A percentile compares a stretch with the other conserved stretches of the same genome.
Evolutionary conservation across 1,140 invertebrate species (phyloP).

Genomic region (Psilanteris sp.): DNA sequence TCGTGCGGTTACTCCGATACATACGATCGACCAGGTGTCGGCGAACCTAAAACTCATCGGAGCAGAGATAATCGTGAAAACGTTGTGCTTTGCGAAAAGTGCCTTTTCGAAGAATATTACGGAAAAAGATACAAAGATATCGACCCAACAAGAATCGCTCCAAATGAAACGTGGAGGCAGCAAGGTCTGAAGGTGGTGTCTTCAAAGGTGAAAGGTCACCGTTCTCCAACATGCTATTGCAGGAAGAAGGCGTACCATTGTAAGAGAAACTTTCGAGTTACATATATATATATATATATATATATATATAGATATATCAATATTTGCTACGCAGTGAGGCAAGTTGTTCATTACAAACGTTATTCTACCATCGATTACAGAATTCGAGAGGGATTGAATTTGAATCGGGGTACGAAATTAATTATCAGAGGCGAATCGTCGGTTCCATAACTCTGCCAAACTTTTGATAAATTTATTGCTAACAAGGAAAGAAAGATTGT

Average conservation of each 20-base stretch:
- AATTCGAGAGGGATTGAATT: not conserved
- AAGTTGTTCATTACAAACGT: too few species aligned
- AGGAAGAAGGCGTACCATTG: not conserved
- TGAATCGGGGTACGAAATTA: conserved; percentile 11
- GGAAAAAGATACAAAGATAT: conserved; percentile 1
- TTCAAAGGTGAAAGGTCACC: conserved; percentile 22
- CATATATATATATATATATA: too few species aligned
- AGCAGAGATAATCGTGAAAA: not conserved
- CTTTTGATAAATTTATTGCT: too few species aligned
- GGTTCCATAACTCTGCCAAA: too few species aligned
- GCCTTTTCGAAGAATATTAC: not conserved
- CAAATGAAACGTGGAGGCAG: conserved; percentile 4
- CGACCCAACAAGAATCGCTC: not conserved
- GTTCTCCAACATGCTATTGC: not conserved
- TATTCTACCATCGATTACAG: conserved; percentile 22
- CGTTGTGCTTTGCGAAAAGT: not conserved
- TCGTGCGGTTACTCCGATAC: not conserved
- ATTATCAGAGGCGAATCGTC: too few species aligned
- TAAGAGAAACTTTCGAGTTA: too few species aligned
- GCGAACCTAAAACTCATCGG: not conserved
- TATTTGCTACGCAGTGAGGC: too few species aligned
- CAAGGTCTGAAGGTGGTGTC: conserved; percentile 3
- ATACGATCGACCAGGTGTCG: not conserved
- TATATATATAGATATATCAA: too few species aligned
- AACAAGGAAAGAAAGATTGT: too few species aligned